Base-by-base conservation (phyloP, 2,113 vertebrate genomes). In the Jaculus jaculus region DNA sequence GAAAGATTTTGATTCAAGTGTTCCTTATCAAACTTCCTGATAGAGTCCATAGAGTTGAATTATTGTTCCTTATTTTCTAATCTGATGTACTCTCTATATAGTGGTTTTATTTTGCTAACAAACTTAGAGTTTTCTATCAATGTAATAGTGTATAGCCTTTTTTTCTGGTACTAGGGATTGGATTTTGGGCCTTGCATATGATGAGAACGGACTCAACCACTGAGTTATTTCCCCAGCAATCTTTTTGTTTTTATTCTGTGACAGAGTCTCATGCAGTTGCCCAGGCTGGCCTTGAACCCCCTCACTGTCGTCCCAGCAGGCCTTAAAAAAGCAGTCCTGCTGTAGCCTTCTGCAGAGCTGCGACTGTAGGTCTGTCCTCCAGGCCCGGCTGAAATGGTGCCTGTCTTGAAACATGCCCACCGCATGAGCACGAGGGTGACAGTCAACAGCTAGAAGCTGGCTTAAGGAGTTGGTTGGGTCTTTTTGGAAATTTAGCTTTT, bases 361-460 rank as follows among this genome's bases (percentile, higher is more conserved):
- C 20, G 21, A 34, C 71, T 84, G 17, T 32, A 84, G 65, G 66
- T 47, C 82, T 66, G 51, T 83, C 51, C 68, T 58, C 20, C 34
- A 90, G 79, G 81, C 71, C 54, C 68, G 23, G 72, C 34, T 77
- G 17, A 93, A 86, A 58, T 1, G 68, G 58, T 32, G 10, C 24
- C 24, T 73, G n/a, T 92, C 84, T 91, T 87, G 89, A 94, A 96
- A 91, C 74, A 87, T 94, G 78, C 74, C 58, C 92, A 83, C 69
- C 95, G 78, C 90, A 0, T 95, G 91, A 96, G 73, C 78, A 61
- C 83, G 61, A 37, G 24, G 80, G 74, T 20, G 58, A 66, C 63
- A 24, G 10, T 92, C 93, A 73, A 47, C 34, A 66, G 60, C 42
- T 32, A 66, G 68, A 54, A 68, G 78, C 39, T 78, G 81, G 69